phyloP scores from a whole-genome alignment of 2,113 vertebrate genomes.

The Prietella phreatophila region DNA sequence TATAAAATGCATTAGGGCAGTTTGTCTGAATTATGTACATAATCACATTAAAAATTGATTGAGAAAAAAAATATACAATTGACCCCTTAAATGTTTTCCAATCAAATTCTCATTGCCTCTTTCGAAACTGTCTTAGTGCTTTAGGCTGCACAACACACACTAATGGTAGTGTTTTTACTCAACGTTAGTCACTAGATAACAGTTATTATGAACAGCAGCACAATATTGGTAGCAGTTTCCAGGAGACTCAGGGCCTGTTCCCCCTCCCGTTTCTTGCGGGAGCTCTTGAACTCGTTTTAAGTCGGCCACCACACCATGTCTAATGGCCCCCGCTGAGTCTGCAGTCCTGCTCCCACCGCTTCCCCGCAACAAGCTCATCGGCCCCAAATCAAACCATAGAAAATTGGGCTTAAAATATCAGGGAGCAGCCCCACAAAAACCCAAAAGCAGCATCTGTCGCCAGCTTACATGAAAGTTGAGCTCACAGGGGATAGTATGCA shows the following conservation, averaged over 20 bases:
- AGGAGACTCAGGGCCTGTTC: constrained; percentile 28
- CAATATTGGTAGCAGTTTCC: constrained; percentile 31
- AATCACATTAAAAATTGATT: background rate
- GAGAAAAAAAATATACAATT: background rate
- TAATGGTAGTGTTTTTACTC: constrained; percentile 7
- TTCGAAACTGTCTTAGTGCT: background rate
- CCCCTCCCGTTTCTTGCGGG: constrained; percentile 41
- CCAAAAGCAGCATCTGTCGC: constrained; percentile 72
- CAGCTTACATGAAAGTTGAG: constrained; percentile 72
- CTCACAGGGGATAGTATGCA: constrained; percentile 57
- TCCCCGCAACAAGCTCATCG: constrained; percentile 62
- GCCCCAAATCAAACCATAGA: constrained; percentile 63
- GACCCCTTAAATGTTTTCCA: background rate
- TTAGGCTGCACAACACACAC: constrained; percentile 10
- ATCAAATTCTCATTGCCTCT: background rate
- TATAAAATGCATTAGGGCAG: constrained; percentile 1
- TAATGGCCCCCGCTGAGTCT: constrained; percentile 78
- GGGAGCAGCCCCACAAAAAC: constrained; percentile 73
- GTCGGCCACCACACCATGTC: constrained; percentile 80
- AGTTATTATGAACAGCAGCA: constrained; percentile 32
- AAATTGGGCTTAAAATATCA: constrained; percentile 69
- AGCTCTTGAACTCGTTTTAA: constrained; percentile 70
- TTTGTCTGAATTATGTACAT: background rate
- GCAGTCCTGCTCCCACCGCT: constrained; percentile 73
- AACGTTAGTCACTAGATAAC: constrained; percentile 20